A percentile compares a stretch with the other conserved stretches of the same genome.
Evolutionary conservation across 2,113 vertebrate species (phyloP).

Genomic region (Sprattus sprattus): DNA sequence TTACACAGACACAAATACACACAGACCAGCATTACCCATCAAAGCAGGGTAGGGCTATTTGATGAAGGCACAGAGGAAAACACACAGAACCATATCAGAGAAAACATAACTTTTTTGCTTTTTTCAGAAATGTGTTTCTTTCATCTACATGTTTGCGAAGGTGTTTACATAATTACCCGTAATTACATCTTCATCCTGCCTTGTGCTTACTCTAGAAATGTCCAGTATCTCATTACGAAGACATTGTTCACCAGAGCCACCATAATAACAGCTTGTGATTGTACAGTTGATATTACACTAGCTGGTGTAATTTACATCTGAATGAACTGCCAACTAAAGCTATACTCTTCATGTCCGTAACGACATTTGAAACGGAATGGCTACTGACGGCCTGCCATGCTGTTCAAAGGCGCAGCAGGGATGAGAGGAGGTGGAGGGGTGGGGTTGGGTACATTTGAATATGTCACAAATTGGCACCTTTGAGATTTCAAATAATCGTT

Average conservation of each 20-base stretch:
- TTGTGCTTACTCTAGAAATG: not conserved
- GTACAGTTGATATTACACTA: not conserved
- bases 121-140: constrained; percentile 1
- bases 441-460: not conserved
- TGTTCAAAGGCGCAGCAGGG: not conserved
- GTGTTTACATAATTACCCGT: constrained; percentile 16
- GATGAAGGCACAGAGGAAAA: not conserved
- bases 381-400: not conserved
- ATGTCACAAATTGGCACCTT: constrained; percentile 15
- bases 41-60: not conserved
- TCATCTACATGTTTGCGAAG: not conserved
- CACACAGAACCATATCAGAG: not conserved
- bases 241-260: not conserved
- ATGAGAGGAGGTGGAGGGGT: not conserved
- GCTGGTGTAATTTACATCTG: constrained; percentile 1
- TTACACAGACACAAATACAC: too few relatives aligned
- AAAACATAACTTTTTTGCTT: not conserved
- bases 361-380: not conserved
- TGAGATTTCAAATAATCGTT: not conserved
- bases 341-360: not conserved
- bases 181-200: not conserved
- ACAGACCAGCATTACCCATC: not conserved
- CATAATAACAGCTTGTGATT: not conserved
- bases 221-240: not conserved
- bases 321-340: not conserved